Conservation (phyloP, 2,797 vertebrate genomes). For the Hydrocynus forskahlii region DNA sequence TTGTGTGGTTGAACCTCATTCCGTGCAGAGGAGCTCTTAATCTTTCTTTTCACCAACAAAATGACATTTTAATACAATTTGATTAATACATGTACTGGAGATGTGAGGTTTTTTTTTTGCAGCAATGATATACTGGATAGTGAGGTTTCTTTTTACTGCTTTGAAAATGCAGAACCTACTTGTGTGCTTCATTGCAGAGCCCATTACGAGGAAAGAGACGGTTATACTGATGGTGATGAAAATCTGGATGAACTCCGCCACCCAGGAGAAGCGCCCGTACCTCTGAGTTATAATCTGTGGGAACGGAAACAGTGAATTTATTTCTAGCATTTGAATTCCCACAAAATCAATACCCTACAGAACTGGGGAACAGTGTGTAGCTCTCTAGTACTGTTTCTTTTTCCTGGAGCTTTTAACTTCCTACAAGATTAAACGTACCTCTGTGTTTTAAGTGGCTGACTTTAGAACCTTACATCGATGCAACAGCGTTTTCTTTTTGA, state of each 20-base stretch:
- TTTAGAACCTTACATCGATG: background rate
- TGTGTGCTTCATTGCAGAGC: conserved; percentile 77
- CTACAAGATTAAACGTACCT: background rate
- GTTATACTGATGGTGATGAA: conserved; percentile 77
- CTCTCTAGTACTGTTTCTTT: background rate
- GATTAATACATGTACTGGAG: no score
- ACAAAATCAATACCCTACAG: conserved; percentile 14
- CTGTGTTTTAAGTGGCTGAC: conserved; percentile 16
- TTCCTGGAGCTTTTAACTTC: background rate
- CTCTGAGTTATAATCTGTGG: conserved; percentile 72
- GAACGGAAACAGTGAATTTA: conserved; percentile 45
- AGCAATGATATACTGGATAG: no score
- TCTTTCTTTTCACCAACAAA: no score
- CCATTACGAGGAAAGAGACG: conserved; percentile 78
- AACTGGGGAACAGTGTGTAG: background rate
- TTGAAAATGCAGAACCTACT: conserved; percentile 49
- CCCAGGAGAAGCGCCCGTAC: conserved; percentile 71
- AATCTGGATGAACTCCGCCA: conserved; percentile 75
- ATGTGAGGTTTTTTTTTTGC: no score
- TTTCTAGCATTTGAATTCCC: conserved; percentile 26
- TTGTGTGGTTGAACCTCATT: no score
- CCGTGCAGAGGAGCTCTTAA: no score
- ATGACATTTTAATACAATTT: no score
- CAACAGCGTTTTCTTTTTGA: conserved; percentile 20
- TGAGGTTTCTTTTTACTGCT: no score